phyloP scores from a whole-genome alignment of 1,140 invertebrate species.

The Drepana arcuata region DNA sequence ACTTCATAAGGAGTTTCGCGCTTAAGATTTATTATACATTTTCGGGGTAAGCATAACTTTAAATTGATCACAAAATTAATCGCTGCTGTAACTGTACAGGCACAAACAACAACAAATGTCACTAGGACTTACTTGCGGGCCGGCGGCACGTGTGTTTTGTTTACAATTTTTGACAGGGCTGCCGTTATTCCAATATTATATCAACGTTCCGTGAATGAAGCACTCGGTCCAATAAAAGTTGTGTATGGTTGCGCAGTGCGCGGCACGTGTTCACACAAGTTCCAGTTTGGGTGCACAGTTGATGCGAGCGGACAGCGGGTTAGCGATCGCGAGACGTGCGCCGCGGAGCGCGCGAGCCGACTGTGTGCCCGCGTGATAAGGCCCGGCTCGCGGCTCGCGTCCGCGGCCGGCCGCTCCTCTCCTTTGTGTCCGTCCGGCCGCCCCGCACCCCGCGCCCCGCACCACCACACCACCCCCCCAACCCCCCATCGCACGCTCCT shows the following conservation, averaged over 20 bases:
- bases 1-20: not conserved
- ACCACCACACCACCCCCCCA: conserved; percentile 17
- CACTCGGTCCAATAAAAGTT: conserved; percentile 33
- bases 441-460: conserved; percentile 20
- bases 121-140: conserved; percentile 60
- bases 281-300: conserved; percentile 42
- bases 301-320: conserved; percentile 14
- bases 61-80: conserved; percentile 1
- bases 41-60: not conserved
- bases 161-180: conserved; percentile 58
- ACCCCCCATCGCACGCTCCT: conserved; percentile 20
- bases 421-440: conserved; percentile 52
- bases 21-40: not conserved
- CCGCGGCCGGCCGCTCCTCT: conserved; percentile 52
- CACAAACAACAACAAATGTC: too few relatives aligned
- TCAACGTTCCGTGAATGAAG: conserved; percentile 22
- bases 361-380: conserved; percentile 58
- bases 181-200: conserved; percentile 37
- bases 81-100: too few relatives aligned
- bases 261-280: conserved; percentile 37
- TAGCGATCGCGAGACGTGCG: conserved; percentile 29
- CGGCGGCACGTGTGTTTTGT: conserved; percentile 56
- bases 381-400: conserved; percentile 42
- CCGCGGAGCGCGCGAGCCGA: conserved; percentile 49
- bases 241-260: conserved; percentile 37